Base-by-base conservation (phyloP, 2,888 invertebrate species). In the Drosophila flavopinicola region DNA sequence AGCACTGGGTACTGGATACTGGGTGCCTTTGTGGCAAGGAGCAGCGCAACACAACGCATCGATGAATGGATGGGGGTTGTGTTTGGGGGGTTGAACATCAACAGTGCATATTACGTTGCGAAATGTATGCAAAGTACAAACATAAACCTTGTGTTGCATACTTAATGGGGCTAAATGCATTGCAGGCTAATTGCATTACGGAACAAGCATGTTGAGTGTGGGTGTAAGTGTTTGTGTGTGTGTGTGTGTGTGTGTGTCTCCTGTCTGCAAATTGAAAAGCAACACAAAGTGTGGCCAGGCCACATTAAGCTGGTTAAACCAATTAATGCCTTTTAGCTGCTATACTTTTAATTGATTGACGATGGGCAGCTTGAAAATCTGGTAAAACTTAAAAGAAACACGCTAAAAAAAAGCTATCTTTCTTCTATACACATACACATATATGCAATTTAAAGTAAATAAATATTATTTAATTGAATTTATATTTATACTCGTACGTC, bases 81-180 rank as follows among this genome's bases (percentile, higher is more conserved):
- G 11, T 25, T n/a, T 7, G 17, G 1, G 15, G 44, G 11, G 3
- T 6, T 24, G n/a, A n/a, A 15, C 10, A 6, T 30, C n/a, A 20
- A n/a, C 5, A 25, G 29, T 41, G 56, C 53, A 76, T 68, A 75
- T 84, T 66, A 64, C 66, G 66, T 72, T 52, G 70, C 67, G 68
- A 64, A 79, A 77, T 88, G 66, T 76, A 88, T 89, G 87, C 77
- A 88, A 76, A 88, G 87, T 65, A 58, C 83, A 87, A 88, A 87
- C 77, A 76, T 69, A 71, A 71, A 63, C 67, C 66, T 88, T 78
- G 63, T 75, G 66, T 77, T 79, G 83, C 89, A 88, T 87, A 78
- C 77, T 64, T 88, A 88, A 87, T 88, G 53, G 75, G 82, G 69
- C 69, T 66, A 83, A 69, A 77, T 73, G 68, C 77, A 77, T 64